phyloP scores from a whole-genome alignment of 1,140 invertebrate species.

The Tribolium castaneum region DNA sequence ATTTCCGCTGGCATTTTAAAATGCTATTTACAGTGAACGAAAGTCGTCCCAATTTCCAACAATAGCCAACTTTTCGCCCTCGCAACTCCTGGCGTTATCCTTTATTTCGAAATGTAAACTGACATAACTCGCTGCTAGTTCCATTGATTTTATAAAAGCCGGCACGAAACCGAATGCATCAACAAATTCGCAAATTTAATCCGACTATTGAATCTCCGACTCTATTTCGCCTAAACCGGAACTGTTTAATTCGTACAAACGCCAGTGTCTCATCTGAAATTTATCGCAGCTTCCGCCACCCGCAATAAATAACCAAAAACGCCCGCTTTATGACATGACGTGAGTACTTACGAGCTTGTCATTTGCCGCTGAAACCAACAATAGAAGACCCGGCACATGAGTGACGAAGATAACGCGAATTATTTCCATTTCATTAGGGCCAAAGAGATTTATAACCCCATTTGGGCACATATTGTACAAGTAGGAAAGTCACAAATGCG shows the following conservation, averaged over 20 bases:
- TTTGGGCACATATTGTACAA: conserved; percentile 18
- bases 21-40: not conserved
- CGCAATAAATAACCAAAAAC: conserved; percentile 17
- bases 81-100: not conserved
- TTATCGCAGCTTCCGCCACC: conserved; percentile 6
- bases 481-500: not conserved
- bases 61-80: conserved; percentile 1
- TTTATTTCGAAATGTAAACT: not conserved
- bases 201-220: not conserved
- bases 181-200: conserved; percentile 6
- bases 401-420: conserved; percentile 21
- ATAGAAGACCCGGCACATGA: conserved; percentile 4
- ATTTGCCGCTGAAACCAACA: conserved; percentile 11
- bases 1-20: conserved; percentile 1
- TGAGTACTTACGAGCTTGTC: conserved; percentile 7
- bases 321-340: conserved; percentile 12
- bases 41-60: not conserved
- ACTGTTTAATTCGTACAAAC: conserved; percentile 1
- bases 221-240: not conserved
- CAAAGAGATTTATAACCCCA: conserved; percentile 9
- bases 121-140: not conserved
- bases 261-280: not conserved
- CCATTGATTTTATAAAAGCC: conserved; percentile 4
- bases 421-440: conserved; percentile 32
- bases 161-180: not conserved